These are phyloP conservation scores for Prinia subflava DNA, from an alignment of 2,113 vertebrate genomes.

Conservation along the genomic window DNA sequence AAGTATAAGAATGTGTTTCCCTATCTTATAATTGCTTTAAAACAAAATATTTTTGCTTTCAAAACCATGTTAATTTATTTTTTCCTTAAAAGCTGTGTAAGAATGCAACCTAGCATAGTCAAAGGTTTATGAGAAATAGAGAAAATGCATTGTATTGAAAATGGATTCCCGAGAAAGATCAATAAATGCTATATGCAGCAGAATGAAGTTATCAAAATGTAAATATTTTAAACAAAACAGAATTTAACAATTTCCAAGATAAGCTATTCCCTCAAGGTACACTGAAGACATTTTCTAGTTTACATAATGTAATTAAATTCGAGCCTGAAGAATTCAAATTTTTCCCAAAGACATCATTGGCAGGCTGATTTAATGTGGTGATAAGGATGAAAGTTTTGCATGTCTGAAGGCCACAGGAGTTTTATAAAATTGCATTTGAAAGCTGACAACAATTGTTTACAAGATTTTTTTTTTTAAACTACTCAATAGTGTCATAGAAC, in stretches of 20 bases:
- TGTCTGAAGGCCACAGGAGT: slow-evolving; percentile 38
- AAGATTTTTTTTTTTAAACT: background rate
- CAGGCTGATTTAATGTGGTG: slow-evolving; percentile 59
- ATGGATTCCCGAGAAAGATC: slow-evolving; percentile 42
- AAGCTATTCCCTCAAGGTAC: slow-evolving; percentile 47
- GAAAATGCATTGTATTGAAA: background rate
- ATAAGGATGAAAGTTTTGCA: slow-evolving; percentile 45
- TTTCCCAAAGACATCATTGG: slow-evolving; percentile 65
- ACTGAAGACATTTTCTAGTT: slow-evolving; percentile 66
- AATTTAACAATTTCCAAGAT: slow-evolving; percentile 50
- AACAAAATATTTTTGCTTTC: background rate
- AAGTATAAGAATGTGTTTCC: background rate
- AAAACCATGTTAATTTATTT: background rate
- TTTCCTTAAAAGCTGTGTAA: background rate
- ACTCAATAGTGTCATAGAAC: background rate
- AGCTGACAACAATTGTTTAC: slow-evolving; percentile 43
- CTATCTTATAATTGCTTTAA: background rate
- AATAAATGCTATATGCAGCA: slow-evolving; percentile 52
- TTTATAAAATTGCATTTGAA: slow-evolving; percentile 54
- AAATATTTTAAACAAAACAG: slow-evolving; percentile 73
- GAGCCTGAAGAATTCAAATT: slow-evolving; percentile 70
- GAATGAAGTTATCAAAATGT: slow-evolving; percentile 69
- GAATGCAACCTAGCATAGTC: background rate
- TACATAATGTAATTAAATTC: slow-evolving; percentile 77
- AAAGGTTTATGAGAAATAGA: slow-evolving; percentile 10